These are phyloP conservation scores for Rhopalosiphum padi DNA, from an alignment of 1,140 invertebrate genomes.

Conservation along the genomic window DNA sequence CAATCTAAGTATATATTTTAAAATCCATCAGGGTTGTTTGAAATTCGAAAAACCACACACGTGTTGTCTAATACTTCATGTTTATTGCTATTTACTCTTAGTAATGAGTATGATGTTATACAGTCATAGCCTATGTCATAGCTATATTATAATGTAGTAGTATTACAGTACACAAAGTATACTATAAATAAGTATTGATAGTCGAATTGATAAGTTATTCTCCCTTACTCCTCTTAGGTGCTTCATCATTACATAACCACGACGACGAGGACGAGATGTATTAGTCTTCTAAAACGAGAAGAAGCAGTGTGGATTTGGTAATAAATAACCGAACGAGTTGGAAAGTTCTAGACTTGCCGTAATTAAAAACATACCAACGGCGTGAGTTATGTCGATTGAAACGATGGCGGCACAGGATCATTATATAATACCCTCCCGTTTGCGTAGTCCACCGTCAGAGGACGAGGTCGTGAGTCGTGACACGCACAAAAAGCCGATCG, in stretches of 20 bases:
- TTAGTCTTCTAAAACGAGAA: not conserved
- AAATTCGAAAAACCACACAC: not conserved
- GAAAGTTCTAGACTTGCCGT: constrained; percentile 7
- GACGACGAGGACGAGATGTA: not conserved
- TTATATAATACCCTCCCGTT: not conserved
- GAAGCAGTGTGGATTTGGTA: not conserved
- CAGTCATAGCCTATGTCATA: not conserved
- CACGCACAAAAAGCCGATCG: not conserved
- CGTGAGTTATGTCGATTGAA: constrained; percentile 29
- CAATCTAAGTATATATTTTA: not conserved
- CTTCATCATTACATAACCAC: not conserved
- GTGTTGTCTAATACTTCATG: not conserved
- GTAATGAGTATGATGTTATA: not conserved
- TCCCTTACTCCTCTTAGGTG: not conserved
- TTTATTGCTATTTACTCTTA: not conserved
- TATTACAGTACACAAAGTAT: not conserved
- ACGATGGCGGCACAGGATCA: not conserved
- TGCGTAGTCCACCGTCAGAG: not conserved
- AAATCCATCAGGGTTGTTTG: not conserved
- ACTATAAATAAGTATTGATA: not conserved
- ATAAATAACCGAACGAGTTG: constrained; percentile 24
- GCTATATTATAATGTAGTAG: not conserved
- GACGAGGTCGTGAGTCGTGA: not conserved
- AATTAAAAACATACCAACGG: constrained; percentile 16
- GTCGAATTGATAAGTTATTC: not conserved